phyloP scores from a whole-genome alignment of 2,113 vertebrate species.

The Pelecanus crispus region DNA sequence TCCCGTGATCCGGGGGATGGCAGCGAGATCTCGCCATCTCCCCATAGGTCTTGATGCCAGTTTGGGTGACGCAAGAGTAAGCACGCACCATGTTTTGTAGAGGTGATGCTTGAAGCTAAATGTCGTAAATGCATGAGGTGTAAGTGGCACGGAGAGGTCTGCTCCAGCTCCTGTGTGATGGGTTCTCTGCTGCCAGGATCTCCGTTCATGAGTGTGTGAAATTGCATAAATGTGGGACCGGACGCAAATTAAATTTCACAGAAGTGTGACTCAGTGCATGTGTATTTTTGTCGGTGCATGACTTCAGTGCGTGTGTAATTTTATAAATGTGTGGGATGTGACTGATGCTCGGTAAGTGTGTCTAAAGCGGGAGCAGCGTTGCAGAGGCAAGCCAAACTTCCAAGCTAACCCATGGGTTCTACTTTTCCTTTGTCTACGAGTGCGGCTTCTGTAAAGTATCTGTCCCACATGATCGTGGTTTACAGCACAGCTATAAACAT shows the following conservation, averaged over 20 bases:
- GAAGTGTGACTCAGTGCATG: not conserved
- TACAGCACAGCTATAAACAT: slow-evolving; percentile 44
- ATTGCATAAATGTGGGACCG: not conserved
- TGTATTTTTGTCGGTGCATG: not conserved
- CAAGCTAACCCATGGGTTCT: not conserved
- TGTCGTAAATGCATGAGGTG: accelerated
- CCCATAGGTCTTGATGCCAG: not conserved
- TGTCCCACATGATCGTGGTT: slow-evolving; percentile 30
- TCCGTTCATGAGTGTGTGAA: not conserved
- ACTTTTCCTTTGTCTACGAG: not conserved
- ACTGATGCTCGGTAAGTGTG: not conserved
- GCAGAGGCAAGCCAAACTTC: not conserved
- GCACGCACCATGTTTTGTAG: accelerated
- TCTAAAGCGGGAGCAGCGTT: not conserved
- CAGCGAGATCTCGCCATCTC: not conserved
- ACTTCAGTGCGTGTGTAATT: not conserved
- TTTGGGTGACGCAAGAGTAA: not conserved
- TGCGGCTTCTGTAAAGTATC: not conserved
- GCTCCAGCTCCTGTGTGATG: accelerated
- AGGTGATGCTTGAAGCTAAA: not conserved
- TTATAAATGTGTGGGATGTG: not conserved
- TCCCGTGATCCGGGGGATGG: accelerated
- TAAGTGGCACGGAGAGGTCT: accelerated
- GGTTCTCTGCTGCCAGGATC: not conserved
- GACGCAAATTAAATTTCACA: not conserved